Conservation (phyloP, 2,797 vertebrate genomes). For the Tauraco hartlaubi region DNA sequence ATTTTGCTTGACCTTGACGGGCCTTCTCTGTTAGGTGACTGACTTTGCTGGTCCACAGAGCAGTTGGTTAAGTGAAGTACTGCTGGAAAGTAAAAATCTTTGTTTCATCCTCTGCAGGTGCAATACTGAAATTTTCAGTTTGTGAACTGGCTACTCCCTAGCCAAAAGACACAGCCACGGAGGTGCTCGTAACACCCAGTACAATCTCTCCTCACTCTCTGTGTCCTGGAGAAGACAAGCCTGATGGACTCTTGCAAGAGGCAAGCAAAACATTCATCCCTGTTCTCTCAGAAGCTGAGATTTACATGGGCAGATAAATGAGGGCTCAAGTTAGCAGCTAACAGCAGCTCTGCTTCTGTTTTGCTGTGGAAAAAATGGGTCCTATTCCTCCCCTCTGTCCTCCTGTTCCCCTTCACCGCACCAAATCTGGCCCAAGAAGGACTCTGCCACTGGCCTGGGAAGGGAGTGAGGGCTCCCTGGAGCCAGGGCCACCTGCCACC, state of each 20-base stretch:
- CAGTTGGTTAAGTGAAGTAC: not conserved
- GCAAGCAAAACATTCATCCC: fast-evolving
- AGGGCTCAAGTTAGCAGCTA: not conserved
- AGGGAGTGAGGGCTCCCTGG: not conserved
- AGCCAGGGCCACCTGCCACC: not conserved
- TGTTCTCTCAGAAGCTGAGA: not conserved
- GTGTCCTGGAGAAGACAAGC: not conserved
- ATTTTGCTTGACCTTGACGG: not conserved
- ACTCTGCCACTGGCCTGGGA: not conserved
- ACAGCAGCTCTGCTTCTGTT: not conserved
- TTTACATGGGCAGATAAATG: not conserved
- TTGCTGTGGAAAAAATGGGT: not conserved
- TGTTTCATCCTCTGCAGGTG: not conserved
- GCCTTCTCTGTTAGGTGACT: not conserved
- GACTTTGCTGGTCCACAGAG: not conserved
- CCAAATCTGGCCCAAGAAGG: not conserved
- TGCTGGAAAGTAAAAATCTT: not conserved
- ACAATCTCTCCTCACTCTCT: not conserved
- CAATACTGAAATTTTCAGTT: not conserved
- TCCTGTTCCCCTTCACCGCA: not conserved
- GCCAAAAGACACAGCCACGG: not conserved
- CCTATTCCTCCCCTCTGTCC: not conserved
- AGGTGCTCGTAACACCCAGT: not conserved
- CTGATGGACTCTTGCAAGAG: not conserved
- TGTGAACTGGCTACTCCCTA: not conserved